These are phyloP conservation scores for Erythrocercus mccallii DNA, from an alignment of 2,113 vertebrate genomes.

Conservation along the genomic window DNA sequence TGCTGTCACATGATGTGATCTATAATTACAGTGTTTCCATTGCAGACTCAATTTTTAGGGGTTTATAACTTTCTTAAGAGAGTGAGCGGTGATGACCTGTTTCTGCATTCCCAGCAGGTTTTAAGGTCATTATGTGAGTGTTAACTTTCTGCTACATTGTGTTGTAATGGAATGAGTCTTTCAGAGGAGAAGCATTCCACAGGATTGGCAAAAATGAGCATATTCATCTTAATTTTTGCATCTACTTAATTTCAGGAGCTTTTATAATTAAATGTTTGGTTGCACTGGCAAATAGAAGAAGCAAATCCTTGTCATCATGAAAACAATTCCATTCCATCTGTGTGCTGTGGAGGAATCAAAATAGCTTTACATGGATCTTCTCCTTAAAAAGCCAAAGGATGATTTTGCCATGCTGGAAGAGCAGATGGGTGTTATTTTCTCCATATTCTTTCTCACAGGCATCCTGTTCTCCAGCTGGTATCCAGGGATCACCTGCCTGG, in stretches of 20 bases:
- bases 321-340: neutral
- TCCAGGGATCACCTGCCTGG: neutral
- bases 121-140: slow-evolving; percentile 59
- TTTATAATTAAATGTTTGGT: slow-evolving; percentile 76
- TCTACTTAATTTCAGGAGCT: slow-evolving; percentile 64
- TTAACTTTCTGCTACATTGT: slow-evolving; percentile 67
- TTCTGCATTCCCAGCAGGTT: slow-evolving; percentile 71
- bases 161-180: slow-evolving; percentile 72
- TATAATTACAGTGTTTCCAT: slow-evolving; percentile 45
- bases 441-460: neutral
- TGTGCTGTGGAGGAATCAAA: neutral
- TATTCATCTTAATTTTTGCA: slow-evolving; percentile 75
- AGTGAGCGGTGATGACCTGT: slow-evolving; percentile 3
- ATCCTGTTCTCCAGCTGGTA: neutral
- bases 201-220: slow-evolving; percentile 66
- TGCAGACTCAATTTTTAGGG: slow-evolving; percentile 48
- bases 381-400: neutral
- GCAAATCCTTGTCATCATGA: slow-evolving; percentile 7
- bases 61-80: neutral
- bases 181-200: slow-evolving; percentile 55
- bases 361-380: neutral
- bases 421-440: neutral
- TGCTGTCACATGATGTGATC: neutral
- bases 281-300: slow-evolving; percentile 57
- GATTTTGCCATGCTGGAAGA: neutral